Base-by-base conservation (phyloP, 1,140 invertebrate genomes). In the Drosophila kanapiae region DNA sequence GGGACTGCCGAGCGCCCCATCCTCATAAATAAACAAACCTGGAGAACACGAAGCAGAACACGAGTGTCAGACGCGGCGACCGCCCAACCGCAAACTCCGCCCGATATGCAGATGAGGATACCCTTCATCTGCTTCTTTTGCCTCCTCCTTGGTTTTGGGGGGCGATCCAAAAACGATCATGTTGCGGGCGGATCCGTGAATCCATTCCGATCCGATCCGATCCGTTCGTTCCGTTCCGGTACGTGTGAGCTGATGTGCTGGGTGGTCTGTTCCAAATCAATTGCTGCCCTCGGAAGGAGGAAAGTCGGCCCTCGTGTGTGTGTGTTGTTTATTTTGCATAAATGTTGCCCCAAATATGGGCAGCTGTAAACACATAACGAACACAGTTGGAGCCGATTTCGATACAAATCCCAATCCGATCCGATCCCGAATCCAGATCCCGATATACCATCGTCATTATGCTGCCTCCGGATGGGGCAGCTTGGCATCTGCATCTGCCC, bases 211-310 rank as follows among this genome's bases (percentile, higher is more conserved):
- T 65, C 31, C 29, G 82, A 35, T 35, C 9, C 51, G 47, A 29
- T 53, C 48, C 83, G 80, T 87, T 88, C 84, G 42, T 40, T 53
- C 51, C 84, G 84, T 88, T 88, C 85, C 85, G 88, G 78, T 79
- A 91, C 69, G 87, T 91, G 88, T 87, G 88, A 91, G 79, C 83
- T 91, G 88, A 91, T 87, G 77, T 78, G 88, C 74, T 91, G 88
- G 84, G 88, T 91, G 88, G 88, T 91, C 88, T 91, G 80, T 91
- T 83, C 86, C 85, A 90, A 90, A 90, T 90, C 85, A 90, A 90
- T 90, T 90, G 85, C 85, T 69, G 77, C 57, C 42, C 68, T 70
- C 65, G 59, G 54, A 70, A 78, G 75, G 75, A 78, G 54, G 76
- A 53, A 78, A 27, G 53, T n/a, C 5, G 18, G 59, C 51, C 35